These are phyloP conservation scores for Odontocolon sp. DNA, from an alignment of 2,888 invertebrate species.

Conservation along the genomic window DNA sequence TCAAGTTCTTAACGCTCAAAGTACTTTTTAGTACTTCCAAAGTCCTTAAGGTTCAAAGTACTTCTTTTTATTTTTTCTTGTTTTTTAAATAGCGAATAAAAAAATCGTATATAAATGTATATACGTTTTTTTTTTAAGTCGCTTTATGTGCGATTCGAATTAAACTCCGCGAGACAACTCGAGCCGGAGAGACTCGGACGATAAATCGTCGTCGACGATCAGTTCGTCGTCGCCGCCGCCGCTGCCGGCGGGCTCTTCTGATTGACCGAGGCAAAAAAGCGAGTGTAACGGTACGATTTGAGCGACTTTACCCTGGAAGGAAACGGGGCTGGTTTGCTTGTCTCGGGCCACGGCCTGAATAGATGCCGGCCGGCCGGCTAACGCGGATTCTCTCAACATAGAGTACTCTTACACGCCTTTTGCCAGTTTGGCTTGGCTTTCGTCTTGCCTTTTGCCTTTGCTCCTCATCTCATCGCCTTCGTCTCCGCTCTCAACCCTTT, in stretches of 20 bases:
- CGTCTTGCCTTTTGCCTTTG: neutral
- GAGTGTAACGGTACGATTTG: constrained; percentile 76
- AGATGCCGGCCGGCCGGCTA: constrained; percentile 55
- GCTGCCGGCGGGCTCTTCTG: constrained; percentile 31
- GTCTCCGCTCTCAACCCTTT: constrained; percentile 30
- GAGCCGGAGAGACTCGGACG: constrained; percentile 15
- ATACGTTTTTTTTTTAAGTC: neutral
- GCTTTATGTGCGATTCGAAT: too few species aligned
- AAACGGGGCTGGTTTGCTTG: constrained; percentile 44
- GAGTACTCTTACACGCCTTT: constrained; percentile 32
- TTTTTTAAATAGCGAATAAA: too few species aligned
- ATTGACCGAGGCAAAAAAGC: constrained; percentile 57
- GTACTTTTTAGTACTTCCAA: too few species aligned
- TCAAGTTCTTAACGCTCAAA: too few species aligned
- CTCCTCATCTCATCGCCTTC: constrained; percentile 5
- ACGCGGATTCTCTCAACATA: constrained; percentile 59
- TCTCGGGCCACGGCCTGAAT: constrained; percentile 50
- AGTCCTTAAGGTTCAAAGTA: too few species aligned
- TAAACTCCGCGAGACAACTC: neutral
- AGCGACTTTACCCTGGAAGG: constrained; percentile 58
- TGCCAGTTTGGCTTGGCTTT: neutral
- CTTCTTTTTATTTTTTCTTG: too few species aligned
- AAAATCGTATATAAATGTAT: neutral
- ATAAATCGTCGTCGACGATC: constrained; percentile 53
- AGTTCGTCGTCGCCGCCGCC: constrained; percentile 35